Evolutionary conservation across 2,888 invertebrate genomes (phyloP), one percentile per base, ranked within the genome.

Genomic region (Koerneria pararmatus): DNA sequence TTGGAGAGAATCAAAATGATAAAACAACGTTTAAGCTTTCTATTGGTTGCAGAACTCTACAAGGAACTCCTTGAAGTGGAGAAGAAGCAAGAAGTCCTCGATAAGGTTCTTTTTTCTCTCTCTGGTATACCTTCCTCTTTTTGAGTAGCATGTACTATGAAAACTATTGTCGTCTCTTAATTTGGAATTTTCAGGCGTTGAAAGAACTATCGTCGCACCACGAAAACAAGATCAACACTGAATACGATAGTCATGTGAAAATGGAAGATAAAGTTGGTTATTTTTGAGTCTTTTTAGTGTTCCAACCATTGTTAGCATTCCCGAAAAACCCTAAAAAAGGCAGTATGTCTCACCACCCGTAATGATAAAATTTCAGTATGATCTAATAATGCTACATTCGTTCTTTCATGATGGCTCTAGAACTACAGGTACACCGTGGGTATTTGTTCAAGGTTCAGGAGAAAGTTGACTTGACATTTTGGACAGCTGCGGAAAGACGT

Each of bases 31-130:
- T 41, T 41, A 15, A 41, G 11, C 11, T 41, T 41, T n/a, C n/a
- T 15, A 41, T 15, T 41, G n/a, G n/a, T 54, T 64, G 3, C 29
- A 64, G 64, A 64, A 22, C 31, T 64, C 5, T 46, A 64, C 56
- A 24, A 32, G 27, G 64, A 64, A 32, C 64, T 64, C 37, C 56
- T 64, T 24, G 64, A 64, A 24, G 11, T 64, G 54, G 64, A 64
- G 56, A 54, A 64, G 64, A 64, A 64, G 46, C 64, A 64, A 56
- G 15, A 19, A 15, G 32, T 41, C 11, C 46, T 64, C 29, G 54
- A 64, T 6, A 46, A 56, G 11, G 64, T 46, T 32, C 64, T 64
- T 15, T 15, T 46, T 22, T 41, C 29, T 37, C 31, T 64, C 46
- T 41, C n/a, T 41, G 46, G 46, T 41, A 41, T 11, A 41, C 11